phyloP scores from a whole-genome alignment of 2,113 vertebrate genomes.

The Athene noctua region DNA sequence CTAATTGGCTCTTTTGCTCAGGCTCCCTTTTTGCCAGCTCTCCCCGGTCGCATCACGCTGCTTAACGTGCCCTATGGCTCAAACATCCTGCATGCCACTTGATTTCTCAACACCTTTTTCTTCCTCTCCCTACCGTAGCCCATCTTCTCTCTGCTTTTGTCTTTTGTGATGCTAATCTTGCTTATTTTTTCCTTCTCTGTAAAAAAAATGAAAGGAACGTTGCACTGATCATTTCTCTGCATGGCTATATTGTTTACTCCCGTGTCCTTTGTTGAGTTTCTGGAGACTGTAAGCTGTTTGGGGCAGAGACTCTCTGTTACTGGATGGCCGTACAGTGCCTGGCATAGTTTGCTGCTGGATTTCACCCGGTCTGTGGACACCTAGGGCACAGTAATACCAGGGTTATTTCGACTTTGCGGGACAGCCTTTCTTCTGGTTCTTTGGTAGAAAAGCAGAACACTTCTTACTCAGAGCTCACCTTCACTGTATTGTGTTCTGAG shows the following conservation, averaged over 20 bases:
- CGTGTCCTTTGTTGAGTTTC: not conserved
- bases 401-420: not conserved
- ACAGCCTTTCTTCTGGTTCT: not conserved
- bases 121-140: not conserved
- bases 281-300: not conserved
- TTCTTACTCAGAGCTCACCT: not conserved
- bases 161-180: not conserved
- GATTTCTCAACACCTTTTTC: not conserved
- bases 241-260: not conserved
- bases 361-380: not conserved
- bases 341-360: not conserved
- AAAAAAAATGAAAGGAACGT: not conserved
- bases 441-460: not conserved
- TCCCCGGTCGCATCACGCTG: fast-evolving
- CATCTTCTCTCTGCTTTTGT: not conserved
- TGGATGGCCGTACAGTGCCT: not conserved
- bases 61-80: not conserved
- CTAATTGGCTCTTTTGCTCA: conserved; percentile 5
- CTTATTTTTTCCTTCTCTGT: not conserved
- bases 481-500: not conserved
- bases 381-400: not conserved
- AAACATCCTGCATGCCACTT: not conserved
- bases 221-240: not conserved
- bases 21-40: not conserved
- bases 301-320: not conserved